A percentile compares a stretch with the other conserved stretches of the same genome.
Conservation (phyloP, 2,113 vertebrate species). For the Ictidomys tridecemlineatus region DNA sequence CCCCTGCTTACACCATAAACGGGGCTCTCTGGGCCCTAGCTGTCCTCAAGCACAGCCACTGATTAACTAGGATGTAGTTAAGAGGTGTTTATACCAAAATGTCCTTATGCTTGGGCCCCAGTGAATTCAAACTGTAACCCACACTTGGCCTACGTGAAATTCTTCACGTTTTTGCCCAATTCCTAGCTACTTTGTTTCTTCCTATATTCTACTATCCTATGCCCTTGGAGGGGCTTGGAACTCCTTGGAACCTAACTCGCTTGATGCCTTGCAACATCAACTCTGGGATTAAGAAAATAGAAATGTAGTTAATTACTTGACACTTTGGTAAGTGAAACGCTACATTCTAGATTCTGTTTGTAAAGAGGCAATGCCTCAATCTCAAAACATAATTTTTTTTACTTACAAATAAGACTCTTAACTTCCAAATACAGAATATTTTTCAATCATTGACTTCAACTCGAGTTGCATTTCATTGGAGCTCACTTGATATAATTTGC, state of each 20-base stretch:
- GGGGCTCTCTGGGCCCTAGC: not conserved
- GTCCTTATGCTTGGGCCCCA: not conserved
- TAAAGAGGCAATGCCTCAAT: not conserved
- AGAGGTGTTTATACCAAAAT: too few species aligned
- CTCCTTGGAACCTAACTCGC: not conserved
- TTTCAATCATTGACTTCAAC: not conserved
- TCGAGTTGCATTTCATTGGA: not conserved
- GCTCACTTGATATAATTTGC: not conserved
- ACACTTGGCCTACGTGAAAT: not conserved
- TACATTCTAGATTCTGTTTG: not conserved
- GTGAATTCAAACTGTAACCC: not conserved
- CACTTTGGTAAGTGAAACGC: not conserved
- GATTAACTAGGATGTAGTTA: too few species aligned
- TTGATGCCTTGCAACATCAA: not conserved
- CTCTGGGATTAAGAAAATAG: not conserved
- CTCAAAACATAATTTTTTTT: not conserved
- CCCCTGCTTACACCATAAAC: fast-evolving
- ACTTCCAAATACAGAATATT: not conserved
- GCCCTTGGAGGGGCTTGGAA: not conserved
- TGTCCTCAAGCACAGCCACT: fast-evolving
- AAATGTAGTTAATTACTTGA: not conserved
- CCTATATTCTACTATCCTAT: not conserved
- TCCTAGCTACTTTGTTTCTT: not conserved
- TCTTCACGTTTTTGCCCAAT: not conserved
- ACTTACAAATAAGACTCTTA: not conserved